phyloP scores from a whole-genome alignment of 2,113 vertebrate genomes.

The Xiphophorus hellerii region DNA sequence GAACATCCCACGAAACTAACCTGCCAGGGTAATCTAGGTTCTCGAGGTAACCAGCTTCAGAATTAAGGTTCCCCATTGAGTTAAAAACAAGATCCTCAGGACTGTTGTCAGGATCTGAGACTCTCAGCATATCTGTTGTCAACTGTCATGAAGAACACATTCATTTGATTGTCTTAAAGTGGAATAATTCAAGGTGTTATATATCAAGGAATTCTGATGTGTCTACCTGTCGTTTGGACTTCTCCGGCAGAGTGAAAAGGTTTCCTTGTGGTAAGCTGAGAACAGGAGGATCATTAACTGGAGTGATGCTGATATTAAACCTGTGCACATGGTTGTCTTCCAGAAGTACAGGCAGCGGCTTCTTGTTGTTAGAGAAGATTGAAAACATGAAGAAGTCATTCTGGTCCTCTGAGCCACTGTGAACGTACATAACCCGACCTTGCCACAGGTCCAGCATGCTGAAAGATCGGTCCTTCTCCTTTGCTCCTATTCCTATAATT shows the following conservation, averaged over 20 bases:
- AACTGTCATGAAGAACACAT: constrained; percentile 53
- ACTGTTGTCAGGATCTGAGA: constrained; percentile 83
- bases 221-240: constrained; percentile 79
- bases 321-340: constrained; percentile 73
- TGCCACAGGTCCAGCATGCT: constrained; percentile 85
- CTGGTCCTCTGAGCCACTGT: constrained; percentile 85
- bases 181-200: background rate
- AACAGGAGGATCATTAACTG: constrained; percentile 86
- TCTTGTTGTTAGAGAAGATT: constrained; percentile 78
- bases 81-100: constrained; percentile 78
- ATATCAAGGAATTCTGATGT: background rate
- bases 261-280: constrained; percentile 84
- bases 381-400: constrained; percentile 86
- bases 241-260: constrained; percentile 82
- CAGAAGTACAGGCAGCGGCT: constrained; percentile 70
- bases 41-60: constrained; percentile 85
- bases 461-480: constrained; percentile 76
- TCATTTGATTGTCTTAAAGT: background rate
- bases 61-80: constrained; percentile 82
- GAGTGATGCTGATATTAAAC: constrained; percentile 82
- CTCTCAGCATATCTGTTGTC: constrained; percentile 76
- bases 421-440: constrained; percentile 84
- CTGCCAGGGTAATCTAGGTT: constrained; percentile 70
- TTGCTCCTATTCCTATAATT: constrained; percentile 10
- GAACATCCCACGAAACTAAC: constrained; percentile 28